A percentile compares a stretch with the other conserved stretches of the same genome.
phyloP scores from a whole-genome alignment of 2,113 vertebrate species.

The Melozone crissalis region DNA sequence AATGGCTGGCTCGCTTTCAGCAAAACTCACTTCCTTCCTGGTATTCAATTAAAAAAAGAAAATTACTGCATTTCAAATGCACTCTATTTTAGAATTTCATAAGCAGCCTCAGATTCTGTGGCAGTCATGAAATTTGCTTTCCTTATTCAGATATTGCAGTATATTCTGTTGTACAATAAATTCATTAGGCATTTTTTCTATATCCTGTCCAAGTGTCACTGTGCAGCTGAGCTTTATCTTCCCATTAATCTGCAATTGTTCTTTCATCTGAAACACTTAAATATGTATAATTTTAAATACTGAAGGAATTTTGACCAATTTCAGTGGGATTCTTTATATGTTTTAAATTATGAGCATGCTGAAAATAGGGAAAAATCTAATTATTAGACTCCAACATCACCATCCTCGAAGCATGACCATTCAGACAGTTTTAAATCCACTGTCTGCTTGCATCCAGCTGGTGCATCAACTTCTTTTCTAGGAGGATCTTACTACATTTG shows the following conservation, averaged over 20 bases:
- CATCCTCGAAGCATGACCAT: neutral
- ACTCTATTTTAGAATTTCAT: constrained; percentile 28
- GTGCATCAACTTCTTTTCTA: neutral
- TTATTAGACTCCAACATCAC: neutral
- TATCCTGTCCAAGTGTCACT: neutral
- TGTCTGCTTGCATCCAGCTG: neutral
- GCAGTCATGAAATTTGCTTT: constrained; percentile 6
- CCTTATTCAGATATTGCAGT: neutral
- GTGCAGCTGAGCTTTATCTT: neutral
- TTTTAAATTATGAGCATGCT: neutral
- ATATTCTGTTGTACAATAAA: neutral
- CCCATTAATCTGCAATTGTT: neutral
- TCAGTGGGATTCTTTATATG: neutral
- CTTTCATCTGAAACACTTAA: neutral
- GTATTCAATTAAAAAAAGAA: constrained; percentile 32
- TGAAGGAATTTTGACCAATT: neutral
- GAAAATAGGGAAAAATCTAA: neutral
- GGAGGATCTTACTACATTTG: neutral
- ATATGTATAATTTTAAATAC: neutral
- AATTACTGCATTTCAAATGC: constrained; percentile 40
- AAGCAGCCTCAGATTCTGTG: neutral
- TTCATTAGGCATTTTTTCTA: neutral
- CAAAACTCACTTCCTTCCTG: constrained; percentile 37
- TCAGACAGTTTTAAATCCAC: neutral
- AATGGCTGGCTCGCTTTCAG: constrained; percentile 16